These are phyloP conservation scores for Diorhabda sublineata DNA, from an alignment of 1,140 invertebrate species.

Conservation along the genomic window DNA sequence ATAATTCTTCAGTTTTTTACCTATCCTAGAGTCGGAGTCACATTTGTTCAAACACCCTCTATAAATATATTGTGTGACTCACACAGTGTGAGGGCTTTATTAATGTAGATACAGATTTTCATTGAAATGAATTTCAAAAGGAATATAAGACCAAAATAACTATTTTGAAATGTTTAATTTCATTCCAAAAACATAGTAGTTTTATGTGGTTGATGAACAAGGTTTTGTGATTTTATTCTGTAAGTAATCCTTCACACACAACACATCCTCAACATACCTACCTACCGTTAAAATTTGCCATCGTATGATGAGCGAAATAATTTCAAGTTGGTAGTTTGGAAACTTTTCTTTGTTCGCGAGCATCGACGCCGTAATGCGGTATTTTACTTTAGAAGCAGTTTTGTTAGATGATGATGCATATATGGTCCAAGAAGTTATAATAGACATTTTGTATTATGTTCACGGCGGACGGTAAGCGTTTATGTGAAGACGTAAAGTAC, in stretches of 20 bases:
- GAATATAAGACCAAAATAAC: too few species aligned
- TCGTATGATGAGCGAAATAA: conserved; percentile 15
- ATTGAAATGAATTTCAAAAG: too few species aligned
- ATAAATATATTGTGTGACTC: too few species aligned
- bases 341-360: conserved; percentile 18
- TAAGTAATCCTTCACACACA: conserved; percentile 10
- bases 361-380: neutral
- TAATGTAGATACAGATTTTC: too few species aligned
- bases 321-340: conserved; percentile 16
- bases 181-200: neutral
- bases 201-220: conserved; percentile 13
- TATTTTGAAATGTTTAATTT: too few species aligned
- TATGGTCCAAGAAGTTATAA: neutral
- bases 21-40: too few species aligned
- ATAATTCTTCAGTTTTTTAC: too few species aligned
- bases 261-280: conserved; percentile 14
- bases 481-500: too few species aligned
- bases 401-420: conserved; percentile 4
- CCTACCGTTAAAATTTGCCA: conserved; percentile 1
- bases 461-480: too few species aligned
- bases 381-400: neutral
- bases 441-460: neutral
- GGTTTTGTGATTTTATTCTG: conserved; percentile 10
- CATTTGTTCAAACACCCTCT: too few species aligned
- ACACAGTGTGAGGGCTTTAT: too few species aligned